phyloP scores from a whole-genome alignment of 2,888 invertebrate species.

The Ctena decussata region DNA sequence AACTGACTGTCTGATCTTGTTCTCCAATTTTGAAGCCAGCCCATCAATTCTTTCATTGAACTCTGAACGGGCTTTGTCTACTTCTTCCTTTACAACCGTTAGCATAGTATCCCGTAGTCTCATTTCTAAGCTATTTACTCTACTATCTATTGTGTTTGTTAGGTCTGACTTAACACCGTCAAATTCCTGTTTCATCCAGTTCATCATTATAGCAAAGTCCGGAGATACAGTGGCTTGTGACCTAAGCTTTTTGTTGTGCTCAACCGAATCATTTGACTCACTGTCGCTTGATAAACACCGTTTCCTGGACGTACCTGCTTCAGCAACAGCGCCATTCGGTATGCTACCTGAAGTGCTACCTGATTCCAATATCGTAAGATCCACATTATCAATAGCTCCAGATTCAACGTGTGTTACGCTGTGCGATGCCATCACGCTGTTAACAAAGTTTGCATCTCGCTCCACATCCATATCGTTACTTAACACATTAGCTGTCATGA shows the following conservation, averaged over 20 bases:
- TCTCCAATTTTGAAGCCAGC: neutral
- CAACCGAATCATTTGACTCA: neutral
- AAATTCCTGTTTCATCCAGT: neutral
- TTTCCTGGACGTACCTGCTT: neutral
- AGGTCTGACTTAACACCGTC: neutral
- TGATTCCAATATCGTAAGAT: no score
- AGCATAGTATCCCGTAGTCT: neutral
- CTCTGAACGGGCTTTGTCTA: neutral
- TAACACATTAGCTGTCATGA: no score
- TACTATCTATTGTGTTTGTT: neutral
- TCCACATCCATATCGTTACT: neutral
- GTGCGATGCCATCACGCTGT: neutral
- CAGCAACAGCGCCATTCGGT: neutral
- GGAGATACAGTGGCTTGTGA: neutral
- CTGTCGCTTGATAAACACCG: neutral
- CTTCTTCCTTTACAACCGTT: neutral
- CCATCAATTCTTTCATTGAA: neutral
- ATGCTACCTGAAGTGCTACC: no score
- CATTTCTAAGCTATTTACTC: neutral
- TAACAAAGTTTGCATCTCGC: neutral
- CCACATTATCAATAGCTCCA: neutral
- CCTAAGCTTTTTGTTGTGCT: neutral
- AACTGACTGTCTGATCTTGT: neutral
- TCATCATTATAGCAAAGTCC: neutral
- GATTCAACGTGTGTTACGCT: neutral